phyloP scores from a whole-genome alignment of 2,113 vertebrate species.

The Todiramphus chloris region DNA sequence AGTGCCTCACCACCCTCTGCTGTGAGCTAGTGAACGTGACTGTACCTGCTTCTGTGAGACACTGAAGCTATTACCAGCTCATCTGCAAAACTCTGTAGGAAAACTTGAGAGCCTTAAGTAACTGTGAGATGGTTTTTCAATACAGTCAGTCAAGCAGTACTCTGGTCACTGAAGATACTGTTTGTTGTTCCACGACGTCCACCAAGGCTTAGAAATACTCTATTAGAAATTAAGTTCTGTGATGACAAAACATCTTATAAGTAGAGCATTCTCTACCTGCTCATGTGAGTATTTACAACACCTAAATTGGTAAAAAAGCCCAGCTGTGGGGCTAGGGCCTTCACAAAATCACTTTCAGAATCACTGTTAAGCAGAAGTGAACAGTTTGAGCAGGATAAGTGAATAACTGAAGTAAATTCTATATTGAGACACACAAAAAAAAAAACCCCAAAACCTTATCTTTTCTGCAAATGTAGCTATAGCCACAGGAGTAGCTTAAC shows the following conservation, averaged over 20 bases:
- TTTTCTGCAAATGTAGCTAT: background rate
- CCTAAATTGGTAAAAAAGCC: background rate
- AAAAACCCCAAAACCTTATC: background rate
- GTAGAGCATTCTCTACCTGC: background rate
- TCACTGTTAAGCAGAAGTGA: background rate
- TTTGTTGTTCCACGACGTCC: fast-evolving
- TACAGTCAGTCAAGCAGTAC: background rate
- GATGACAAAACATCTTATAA: background rate
- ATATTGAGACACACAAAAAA: background rate
- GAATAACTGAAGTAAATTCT: background rate
- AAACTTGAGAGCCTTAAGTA: background rate
- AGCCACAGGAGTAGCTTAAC: background rate
- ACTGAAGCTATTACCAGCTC: background rate
- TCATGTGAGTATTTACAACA: background rate
- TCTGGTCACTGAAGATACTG: background rate
- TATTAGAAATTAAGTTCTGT: background rate
- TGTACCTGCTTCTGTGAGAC: background rate
- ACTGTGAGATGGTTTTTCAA: background rate
- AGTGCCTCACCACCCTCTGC: background rate
- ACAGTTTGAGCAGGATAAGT: background rate
- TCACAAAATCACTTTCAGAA: background rate
- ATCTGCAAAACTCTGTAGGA: background rate
- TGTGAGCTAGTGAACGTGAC: background rate
- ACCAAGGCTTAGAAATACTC: background rate
- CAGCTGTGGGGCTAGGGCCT: background rate